Conservation (phyloP, 2,113 vertebrate species). For the Suricata suricatta region DNA sequence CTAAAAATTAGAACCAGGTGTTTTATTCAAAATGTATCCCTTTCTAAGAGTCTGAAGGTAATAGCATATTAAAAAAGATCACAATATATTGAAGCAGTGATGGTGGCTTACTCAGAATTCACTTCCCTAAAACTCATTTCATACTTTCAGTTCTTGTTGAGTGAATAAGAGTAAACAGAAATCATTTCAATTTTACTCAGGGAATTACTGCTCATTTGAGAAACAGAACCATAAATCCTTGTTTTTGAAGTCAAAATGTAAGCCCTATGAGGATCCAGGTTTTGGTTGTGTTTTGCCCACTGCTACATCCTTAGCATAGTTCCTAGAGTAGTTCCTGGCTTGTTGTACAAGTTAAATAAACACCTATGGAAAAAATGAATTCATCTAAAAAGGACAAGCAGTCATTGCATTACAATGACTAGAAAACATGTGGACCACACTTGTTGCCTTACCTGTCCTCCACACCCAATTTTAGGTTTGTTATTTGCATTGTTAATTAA, state of each 20-base stretch:
- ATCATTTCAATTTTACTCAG: background rate
- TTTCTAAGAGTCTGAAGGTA: background rate
- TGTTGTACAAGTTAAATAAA: background rate
- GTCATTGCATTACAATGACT: background rate
- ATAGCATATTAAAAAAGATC: slow-evolving; percentile 13
- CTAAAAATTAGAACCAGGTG: background rate
- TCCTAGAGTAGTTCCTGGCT: background rate
- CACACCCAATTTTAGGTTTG: background rate
- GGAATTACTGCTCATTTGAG: background rate
- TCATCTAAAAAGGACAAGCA: background rate
- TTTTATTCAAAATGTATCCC: slow-evolving; percentile 36
- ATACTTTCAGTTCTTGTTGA: slow-evolving; percentile 11
- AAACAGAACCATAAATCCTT: background rate
- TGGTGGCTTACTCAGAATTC: slow-evolving; percentile 30
- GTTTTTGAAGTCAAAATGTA: background rate
- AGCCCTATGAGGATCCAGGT: background rate
- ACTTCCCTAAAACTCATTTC: slow-evolving; percentile 11
- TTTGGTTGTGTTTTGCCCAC: background rate
- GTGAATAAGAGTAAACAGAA: slow-evolving; percentile 42
- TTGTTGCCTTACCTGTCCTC: background rate
- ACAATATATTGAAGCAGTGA: background rate
- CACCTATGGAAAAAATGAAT: background rate
- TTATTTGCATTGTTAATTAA: slow-evolving; percentile 20
- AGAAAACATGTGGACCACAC: background rate
- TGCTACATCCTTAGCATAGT: background rate